Conservation (phyloP, 2,888 invertebrate species). For the Caenorhabditis panamensis region DNA sequence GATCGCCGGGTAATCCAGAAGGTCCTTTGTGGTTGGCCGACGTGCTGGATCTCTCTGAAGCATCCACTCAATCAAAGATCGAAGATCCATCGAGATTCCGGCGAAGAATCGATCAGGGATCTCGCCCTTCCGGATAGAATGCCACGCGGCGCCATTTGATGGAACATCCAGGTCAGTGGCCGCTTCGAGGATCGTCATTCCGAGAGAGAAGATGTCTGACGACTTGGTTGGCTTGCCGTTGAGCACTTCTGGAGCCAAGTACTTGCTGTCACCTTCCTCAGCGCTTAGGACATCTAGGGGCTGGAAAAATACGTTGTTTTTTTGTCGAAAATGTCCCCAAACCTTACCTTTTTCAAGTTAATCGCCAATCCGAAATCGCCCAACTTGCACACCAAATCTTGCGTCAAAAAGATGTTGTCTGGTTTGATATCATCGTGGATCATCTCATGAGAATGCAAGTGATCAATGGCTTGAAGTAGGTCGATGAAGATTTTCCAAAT, state of each 20-base stretch:
- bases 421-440: conserved; percentile 89
- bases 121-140: conserved; percentile 84
- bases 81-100: conserved; percentile 59
- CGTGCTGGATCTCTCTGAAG: conserved; percentile 54
- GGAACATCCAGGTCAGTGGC: conserved; percentile 87
- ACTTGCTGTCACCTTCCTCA: conserved; percentile 87
- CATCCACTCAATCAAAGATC: conserved; percentile 65
- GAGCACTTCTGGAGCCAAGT: conserved; percentile 87
- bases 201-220: conserved; percentile 86
- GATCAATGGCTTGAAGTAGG: conserved; percentile 84
- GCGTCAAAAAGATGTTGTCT: conserved; percentile 87
- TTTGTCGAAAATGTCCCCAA: conserved; percentile 3
- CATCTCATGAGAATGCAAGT: conserved; percentile 86
- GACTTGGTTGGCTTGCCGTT: conserved; percentile 86
- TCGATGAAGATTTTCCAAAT: conserved; percentile 87
- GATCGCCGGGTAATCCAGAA: conserved; percentile 28
- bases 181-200: conserved; percentile 81
- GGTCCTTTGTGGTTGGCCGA: conserved; percentile 62
- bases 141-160: conserved; percentile 86
- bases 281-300: conserved; percentile 56
- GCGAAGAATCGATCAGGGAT: conserved; percentile 83
- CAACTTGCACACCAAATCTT: conserved; percentile 86
- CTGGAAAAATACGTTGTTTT: conserved; percentile 29
- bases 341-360: conserved; percentile 83
- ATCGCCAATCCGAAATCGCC: conserved; percentile 88